Evolutionary conservation across 1,140 invertebrate genomes (phyloP), one percentile per base, ranked within the genome.

Genomic region (Magallana ariakensis): DNA sequence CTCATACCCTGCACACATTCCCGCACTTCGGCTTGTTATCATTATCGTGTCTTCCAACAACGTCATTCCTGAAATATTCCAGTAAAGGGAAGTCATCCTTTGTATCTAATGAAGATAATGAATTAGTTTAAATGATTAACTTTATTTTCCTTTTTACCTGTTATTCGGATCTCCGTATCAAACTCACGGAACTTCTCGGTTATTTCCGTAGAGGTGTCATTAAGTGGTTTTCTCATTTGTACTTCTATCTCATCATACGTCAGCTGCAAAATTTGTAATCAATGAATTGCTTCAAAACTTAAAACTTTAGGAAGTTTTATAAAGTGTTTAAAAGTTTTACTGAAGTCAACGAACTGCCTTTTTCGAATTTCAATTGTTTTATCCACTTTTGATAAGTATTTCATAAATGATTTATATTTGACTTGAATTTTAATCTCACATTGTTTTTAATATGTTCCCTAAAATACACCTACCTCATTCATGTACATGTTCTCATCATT

Each of bases 151-250:
- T 46, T 46, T 46, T 75, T 26, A 75, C 66, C 66, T 33, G 66
- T 75, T 19, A 75, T 33, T 75, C 66, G 22, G 22, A 26, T 75
- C 26, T 75, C 66, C 10, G 66, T 75, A 75, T 75, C 66, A 33
- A 75, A 75, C 22, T 75, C 22, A 75, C 22, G 33, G 33, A 22
- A 9, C 22, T 75, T 75, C 33, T 75, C 66, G 33, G 66, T 75
- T 9, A 75, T 75, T 75, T 75, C 66, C 33, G 13, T 75, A 13
- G 22, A 26, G 13, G 22, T 13, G 2, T 33, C 33, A 13, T 75
- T 75, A 11, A 11, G 13, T 26, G 66, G 66, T 11, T 75, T 75
- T 26, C 66, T 9, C 22, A 75, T 2, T 26, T 75, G 66, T 33
- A 75, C 66, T 13, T 26, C 11, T 13, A 13, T 75, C 0, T 75